phyloP scores from a whole-genome alignment of 2,888 invertebrate genomes.

The Noctua janthe region DNA sequence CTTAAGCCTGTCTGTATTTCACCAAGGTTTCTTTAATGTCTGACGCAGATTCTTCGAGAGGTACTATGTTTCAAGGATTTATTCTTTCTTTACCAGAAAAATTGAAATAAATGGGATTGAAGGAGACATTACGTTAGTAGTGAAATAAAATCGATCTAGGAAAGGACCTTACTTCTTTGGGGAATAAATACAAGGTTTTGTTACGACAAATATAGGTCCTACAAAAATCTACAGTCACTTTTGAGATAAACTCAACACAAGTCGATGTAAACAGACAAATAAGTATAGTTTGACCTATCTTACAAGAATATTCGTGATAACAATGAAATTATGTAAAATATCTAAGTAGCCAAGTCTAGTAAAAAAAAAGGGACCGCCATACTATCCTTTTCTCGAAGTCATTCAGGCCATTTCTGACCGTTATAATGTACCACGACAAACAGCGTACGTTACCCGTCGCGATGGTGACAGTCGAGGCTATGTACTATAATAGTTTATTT shows the following conservation, averaged over 20 bases:
- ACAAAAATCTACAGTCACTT: not conserved
- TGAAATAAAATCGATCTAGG: not conserved
- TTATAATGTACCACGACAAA: too few relatives aligned
- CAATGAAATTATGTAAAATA: too few relatives aligned
- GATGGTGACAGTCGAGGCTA: too few relatives aligned
- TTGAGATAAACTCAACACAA: not conserved
- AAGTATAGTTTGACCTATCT: not conserved
- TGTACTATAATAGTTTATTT: conserved; percentile 3
- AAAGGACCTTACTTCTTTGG: not conserved
- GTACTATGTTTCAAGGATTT: not conserved
- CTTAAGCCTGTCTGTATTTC: not conserved
- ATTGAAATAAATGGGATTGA: not conserved
- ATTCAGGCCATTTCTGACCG: too few relatives aligned
- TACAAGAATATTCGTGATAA: not conserved
- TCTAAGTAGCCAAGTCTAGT: too few relatives aligned
- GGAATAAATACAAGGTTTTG: not conserved
- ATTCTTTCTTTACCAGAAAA: not conserved
- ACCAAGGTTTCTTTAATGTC: not conserved
- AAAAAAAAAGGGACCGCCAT: too few relatives aligned
- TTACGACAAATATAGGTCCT: not conserved
- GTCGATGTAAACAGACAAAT: not conserved
- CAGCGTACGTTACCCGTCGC: too few relatives aligned
- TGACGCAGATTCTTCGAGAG: not conserved
- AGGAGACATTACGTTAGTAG: not conserved
- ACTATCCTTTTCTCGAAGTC: too few relatives aligned